phyloP scores from a whole-genome alignment of 2,113 vertebrate species.

The Tachysurus fulvidraco region DNA sequence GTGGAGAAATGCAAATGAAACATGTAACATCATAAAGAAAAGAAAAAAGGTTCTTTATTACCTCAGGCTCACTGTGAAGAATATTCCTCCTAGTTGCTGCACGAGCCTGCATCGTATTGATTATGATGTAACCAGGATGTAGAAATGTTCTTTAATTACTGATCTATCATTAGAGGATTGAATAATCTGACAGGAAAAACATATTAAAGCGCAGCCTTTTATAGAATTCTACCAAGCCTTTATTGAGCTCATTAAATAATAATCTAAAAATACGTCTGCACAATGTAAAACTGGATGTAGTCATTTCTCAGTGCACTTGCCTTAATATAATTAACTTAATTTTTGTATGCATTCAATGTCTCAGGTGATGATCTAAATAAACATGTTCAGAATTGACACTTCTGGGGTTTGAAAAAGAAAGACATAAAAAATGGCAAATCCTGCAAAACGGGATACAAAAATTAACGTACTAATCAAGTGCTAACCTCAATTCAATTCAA shows the following conservation, averaged over 20 bases:
- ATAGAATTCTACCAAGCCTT: neutral
- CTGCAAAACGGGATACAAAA: neutral
- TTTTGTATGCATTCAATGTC: neutral
- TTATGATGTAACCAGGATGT: neutral
- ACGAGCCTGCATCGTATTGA: neutral
- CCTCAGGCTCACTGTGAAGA: neutral
- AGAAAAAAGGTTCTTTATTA: neutral
- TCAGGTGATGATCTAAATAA: conserved; percentile 5
- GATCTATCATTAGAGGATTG: neutral
- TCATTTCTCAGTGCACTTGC: neutral
- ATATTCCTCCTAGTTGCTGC: neutral
- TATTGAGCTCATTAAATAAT: neutral
- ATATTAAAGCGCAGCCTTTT: neutral
- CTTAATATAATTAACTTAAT: too few species aligned
- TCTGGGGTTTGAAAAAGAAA: neutral
- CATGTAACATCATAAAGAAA: neutral
- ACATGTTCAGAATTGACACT: neutral
- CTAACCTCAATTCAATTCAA: neutral
- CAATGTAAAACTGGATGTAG: neutral
- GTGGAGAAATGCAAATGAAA: neutral
- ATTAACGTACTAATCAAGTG: neutral
- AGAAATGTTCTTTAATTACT: neutral
- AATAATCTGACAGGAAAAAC: conserved; percentile 2
- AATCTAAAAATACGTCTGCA: neutral
- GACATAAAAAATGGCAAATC: too few species aligned